Percentiles rank a stretch among this genome's conserved stretches.
These are phyloP conservation scores for Drosophila rubida DNA, from an alignment of 2,888 invertebrate species.

Conservation along the genomic window DNA sequence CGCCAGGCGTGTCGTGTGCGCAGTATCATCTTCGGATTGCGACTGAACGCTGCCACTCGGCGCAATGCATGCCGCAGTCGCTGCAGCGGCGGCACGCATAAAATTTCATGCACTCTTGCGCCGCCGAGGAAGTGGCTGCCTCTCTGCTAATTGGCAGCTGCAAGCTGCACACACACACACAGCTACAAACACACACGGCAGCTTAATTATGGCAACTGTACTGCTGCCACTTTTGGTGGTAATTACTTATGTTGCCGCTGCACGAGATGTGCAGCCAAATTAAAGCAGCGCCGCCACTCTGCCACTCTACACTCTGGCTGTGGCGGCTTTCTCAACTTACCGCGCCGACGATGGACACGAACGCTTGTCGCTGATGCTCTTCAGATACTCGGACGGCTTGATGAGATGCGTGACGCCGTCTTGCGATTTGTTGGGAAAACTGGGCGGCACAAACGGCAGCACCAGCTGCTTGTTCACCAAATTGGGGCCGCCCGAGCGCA, in stretches of 20 bases:
- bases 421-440: slow-evolving; percentile 90
- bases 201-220: slow-evolving; percentile 74
- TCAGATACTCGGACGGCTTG: slow-evolving; percentile 96
- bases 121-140: slow-evolving; percentile 54
- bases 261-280: slow-evolving; percentile 68
- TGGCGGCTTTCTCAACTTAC: slow-evolving; percentile 80
- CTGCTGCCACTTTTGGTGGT: slow-evolving; percentile 58
- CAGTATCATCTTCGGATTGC: slow-evolving; percentile 81
- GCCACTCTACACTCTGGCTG: not conserved
- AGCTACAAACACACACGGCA: not conserved
- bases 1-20: slow-evolving; percentile 81
- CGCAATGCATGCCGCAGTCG: not conserved
- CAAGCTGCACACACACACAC: not conserved
- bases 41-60: slow-evolving; percentile 62
- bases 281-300: slow-evolving; percentile 29
- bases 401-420: slow-evolving; percentile 93
- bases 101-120: slow-evolving; percentile 80
- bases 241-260: slow-evolving; percentile 65
- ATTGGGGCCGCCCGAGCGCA: slow-evolving; percentile 86
- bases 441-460: slow-evolving; percentile 95
- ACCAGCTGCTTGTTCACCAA: slow-evolving; percentile 94
- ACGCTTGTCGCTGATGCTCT: slow-evolving; percentile 90
- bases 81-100: slow-evolving; percentile 68
- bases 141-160: slow-evolving; percentile 28
- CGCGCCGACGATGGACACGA: slow-evolving; percentile 86